Base-by-base conservation (phyloP, 2,888 invertebrate species). In the Alloplasta piceator region DNA sequence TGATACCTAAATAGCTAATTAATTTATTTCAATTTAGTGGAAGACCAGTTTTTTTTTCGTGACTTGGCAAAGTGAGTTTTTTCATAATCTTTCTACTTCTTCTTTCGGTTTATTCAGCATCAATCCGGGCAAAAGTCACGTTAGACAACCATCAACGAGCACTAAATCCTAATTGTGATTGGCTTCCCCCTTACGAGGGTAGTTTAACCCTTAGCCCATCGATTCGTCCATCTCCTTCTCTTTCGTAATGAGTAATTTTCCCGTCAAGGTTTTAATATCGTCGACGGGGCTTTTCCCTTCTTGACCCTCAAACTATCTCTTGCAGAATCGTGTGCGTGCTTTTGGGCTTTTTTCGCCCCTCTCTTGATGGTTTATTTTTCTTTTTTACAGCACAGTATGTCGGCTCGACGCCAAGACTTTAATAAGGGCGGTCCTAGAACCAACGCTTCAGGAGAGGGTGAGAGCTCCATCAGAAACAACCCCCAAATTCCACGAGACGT, bases 321-420 rank as follows among this genome's bases (percentile, higher is more conserved):
- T 12, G 14, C 14, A 52, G 52, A 7, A 52, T 14, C 52, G 6
- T 14, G 52, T 14, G 52, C 26, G 14, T 14, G 52, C n/a, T n/a
- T 52, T 52, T 4, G 52, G 6, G 12, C 52, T 58, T 46, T 48
- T 36, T 4, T 48, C 50, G 9, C 60, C 50, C n/a, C 58, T 26
- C 56, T 38, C 16, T n/a, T 5, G 61, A 61, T 79, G 38, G 75
- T 58, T 77, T 14, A 46, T 55, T 58, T 41, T 61, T 58, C 41
- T 61, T 58, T 16, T 52, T 68, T 60, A 64, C 68, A 64, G 60
- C 63, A 67, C 71, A 80, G 73, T 71, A 79, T 70, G 73, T 82
- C 79, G 85, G 83, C 85, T 78, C 78, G 63, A 81, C 83, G 85
- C 86, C 85, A 86, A 85, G 79, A 85, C 83, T 86, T 87, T 88